Evolutionary conservation across 2,113 vertebrate genomes (phyloP).

Genomic region (Rhizomys pruinosus): DNA sequence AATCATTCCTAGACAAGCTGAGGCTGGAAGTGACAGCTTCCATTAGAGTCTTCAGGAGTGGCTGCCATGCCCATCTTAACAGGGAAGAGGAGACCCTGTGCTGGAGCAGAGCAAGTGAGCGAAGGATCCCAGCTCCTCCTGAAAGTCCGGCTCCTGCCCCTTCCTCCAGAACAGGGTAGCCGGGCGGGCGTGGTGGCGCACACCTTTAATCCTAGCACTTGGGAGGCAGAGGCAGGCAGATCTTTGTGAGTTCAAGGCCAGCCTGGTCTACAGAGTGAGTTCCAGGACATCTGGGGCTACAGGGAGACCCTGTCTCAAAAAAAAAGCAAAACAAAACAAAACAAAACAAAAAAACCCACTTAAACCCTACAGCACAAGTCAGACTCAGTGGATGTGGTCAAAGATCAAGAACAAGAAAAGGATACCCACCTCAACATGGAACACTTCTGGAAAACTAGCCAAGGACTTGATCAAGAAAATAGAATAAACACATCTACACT

Average conservation of each 20-base stretch:
- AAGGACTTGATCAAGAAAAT: neutral
- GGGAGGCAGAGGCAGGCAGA: too few relatives aligned
- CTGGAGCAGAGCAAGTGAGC: neutral
- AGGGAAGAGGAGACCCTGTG: too few relatives aligned
- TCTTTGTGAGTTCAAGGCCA: too few relatives aligned
- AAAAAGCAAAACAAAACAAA: too few relatives aligned
- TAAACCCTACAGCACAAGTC: neutral
- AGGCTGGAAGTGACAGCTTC: neutral
- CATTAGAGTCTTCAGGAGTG: neutral
- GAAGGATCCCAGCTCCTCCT: neutral
- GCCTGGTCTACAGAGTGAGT: too few relatives aligned
- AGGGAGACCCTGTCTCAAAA: too few relatives aligned
- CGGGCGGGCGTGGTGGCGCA: too few relatives aligned
- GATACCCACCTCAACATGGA: neutral
- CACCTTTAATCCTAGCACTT: too few relatives aligned
- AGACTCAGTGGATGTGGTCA: neutral
- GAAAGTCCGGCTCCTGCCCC: neutral
- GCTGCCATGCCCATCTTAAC: neutral
- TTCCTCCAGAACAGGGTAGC: neutral
- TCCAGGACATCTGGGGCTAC: too few relatives aligned
- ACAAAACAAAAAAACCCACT: too few relatives aligned
- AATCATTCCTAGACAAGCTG: slow-evolving; percentile 15
- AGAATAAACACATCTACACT: neutral
- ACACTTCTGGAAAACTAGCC: neutral
- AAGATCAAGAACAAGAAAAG: neutral